phyloP scores from a whole-genome alignment of 2,113 vertebrate genomes.

The Seriola rivoliana region DNA sequence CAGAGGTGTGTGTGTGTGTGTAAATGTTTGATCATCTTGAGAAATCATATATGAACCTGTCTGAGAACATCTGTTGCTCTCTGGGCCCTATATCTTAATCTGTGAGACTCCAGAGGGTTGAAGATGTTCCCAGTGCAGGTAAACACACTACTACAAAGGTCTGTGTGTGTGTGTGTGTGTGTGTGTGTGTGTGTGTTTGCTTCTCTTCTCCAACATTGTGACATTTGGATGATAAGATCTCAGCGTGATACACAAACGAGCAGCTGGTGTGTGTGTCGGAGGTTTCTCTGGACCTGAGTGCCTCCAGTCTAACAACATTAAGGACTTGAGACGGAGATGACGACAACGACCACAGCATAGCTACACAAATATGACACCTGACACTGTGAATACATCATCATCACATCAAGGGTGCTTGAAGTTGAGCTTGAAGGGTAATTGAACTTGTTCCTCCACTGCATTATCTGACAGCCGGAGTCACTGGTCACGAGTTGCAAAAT shows the following conservation, averaged over 20 bases:
- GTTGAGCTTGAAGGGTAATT: no score
- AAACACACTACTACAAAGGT: neutral
- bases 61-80: neutral
- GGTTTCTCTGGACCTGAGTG: neutral
- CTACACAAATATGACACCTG: constrained; percentile 21
- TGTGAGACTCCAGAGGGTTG: neutral
- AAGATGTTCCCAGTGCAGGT: neutral
- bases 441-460: no score
- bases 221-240: constrained; percentile 32
- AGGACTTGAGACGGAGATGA: neutral
- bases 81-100: neutral
- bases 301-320: constrained; percentile 27
- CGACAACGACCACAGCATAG: neutral
- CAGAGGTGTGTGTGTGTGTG: neutral
- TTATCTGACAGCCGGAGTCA: no score
- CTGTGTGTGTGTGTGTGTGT: neutral
- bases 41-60: neutral
- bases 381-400: neutral
- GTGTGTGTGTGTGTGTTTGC: neutral
- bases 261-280: constrained; percentile 20
- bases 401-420: neutral
- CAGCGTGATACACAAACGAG: constrained; percentile 12
- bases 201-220: constrained; percentile 2
- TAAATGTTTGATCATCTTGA: neutral
- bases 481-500: no score